Percentiles rank a stretch among this genome's conserved stretches.
Conservation (phyloP, 2,888 invertebrate species). For the Gymnoscelis rufifasciata region DNA sequence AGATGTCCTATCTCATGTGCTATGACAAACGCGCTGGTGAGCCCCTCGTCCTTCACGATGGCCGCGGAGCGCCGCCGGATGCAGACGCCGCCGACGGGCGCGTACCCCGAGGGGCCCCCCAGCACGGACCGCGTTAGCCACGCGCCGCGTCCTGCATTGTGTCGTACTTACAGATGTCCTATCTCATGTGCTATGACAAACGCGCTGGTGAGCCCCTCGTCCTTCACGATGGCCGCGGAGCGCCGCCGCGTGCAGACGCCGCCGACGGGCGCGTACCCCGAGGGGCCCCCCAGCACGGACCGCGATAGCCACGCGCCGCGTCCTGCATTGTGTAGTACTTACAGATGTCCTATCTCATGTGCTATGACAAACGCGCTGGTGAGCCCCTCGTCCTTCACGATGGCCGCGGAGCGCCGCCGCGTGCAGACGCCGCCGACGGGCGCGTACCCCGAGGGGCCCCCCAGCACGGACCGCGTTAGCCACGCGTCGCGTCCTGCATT, state of each 20-base stretch:
- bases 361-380: no score
- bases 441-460: constrained; percentile 88
- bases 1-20: no score
- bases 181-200: no score
- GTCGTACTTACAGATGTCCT: no score
- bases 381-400: constrained; percentile 87
- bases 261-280: constrained; percentile 87
- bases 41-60: constrained; percentile 85
- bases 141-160: constrained; percentile 86
- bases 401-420: constrained; percentile 83
- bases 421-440: constrained; percentile 88
- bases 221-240: constrained; percentile 86
- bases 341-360: no score
- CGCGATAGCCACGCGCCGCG: constrained; percentile 86
- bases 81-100: constrained; percentile 87
- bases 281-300: constrained; percentile 86
- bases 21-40: no score
- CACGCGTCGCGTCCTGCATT: constrained; percentile 87
- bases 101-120: constrained; percentile 88
- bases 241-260: constrained; percentile 85
- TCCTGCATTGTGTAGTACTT: no score
- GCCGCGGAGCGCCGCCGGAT: constrained; percentile 85
- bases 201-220: no score
- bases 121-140: constrained; percentile 87
- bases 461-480: constrained; percentile 85